These are phyloP conservation scores for Drosophila subpulchrella DNA, from an alignment of 1,140 invertebrate genomes.

Conservation along the genomic window DNA sequence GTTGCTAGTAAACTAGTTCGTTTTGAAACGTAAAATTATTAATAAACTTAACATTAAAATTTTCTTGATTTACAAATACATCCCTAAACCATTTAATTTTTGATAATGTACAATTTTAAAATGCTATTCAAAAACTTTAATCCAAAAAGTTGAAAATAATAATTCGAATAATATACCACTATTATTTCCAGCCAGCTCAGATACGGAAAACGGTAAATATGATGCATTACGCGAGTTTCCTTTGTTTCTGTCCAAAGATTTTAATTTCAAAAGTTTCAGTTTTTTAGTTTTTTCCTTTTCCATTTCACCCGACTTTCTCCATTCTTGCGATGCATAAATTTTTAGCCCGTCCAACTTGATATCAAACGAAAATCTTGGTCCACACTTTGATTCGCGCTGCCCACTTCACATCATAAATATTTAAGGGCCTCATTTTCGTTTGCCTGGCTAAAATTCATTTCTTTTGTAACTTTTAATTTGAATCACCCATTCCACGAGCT, in stretches of 20 bases:
- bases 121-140: too few species aligned
- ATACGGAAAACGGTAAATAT: constrained; percentile 77
- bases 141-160: too few species aligned
- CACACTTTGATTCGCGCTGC: constrained; percentile 54
- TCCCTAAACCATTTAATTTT: too few species aligned
- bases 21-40: too few species aligned
- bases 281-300: constrained; percentile 10
- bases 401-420: constrained; percentile 80
- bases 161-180: neutral
- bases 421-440: constrained; percentile 72
- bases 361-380: constrained; percentile 73
- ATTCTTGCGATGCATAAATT: constrained; percentile 67
- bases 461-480: constrained; percentile 81
- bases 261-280: constrained; percentile 73
- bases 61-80: too few species aligned
- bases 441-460: constrained; percentile 67
- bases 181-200: constrained; percentile 67
- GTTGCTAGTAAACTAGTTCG: too few species aligned
- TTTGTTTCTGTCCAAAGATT: constrained; percentile 57
- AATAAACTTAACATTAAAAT: too few species aligned
- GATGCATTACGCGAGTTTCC: constrained; percentile 18
- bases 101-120: neutral
- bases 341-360: constrained; percentile 69
- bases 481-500: constrained; percentile 41
- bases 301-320: constrained; percentile 12